A percentile compares a stretch with the other conserved stretches of the same genome.
phyloP scores from a whole-genome alignment of 2,888 invertebrate species.

The Dasypolia templi region DNA sequence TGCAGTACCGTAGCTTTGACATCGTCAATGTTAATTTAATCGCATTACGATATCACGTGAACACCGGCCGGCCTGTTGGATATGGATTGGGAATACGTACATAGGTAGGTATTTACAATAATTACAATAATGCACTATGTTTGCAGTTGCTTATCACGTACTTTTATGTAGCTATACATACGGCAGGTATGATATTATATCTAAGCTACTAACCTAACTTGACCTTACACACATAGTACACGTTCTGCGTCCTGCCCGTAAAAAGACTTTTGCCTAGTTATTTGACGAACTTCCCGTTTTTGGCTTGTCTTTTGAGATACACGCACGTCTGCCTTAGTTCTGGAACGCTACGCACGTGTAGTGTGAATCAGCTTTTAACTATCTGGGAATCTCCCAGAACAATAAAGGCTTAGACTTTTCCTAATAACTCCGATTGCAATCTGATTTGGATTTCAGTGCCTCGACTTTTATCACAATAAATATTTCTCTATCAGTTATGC shows the following conservation, averaged over 20 bases:
- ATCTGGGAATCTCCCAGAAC: slow-evolving; percentile 12
- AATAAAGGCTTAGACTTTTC: neutral
- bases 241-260: neutral
- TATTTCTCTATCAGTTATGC: neutral
- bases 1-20: slow-evolving; percentile 7
- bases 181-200: neutral
- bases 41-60: slow-evolving; percentile 35
- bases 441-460: neutral
- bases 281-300: neutral
- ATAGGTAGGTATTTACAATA: neutral
- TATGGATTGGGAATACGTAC: slow-evolving; percentile 9
- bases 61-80: slow-evolving; percentile 26
- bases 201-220: too few species aligned
- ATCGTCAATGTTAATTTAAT: slow-evolving; percentile 39
- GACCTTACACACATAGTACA: neutral
- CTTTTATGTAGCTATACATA: neutral
- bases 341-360: neutral
- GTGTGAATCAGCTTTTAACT: slow-evolving; percentile 27
- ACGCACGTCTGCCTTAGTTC: slow-evolving; percentile 2
- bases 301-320: neutral
- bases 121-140: too few species aligned
- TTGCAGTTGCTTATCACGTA: neutral
- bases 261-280: neutral
- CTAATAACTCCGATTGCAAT: neutral
- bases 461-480: neutral